Conservation (phyloP, 2,797 vertebrate species). For the Phataginus tetradactyla region DNA sequence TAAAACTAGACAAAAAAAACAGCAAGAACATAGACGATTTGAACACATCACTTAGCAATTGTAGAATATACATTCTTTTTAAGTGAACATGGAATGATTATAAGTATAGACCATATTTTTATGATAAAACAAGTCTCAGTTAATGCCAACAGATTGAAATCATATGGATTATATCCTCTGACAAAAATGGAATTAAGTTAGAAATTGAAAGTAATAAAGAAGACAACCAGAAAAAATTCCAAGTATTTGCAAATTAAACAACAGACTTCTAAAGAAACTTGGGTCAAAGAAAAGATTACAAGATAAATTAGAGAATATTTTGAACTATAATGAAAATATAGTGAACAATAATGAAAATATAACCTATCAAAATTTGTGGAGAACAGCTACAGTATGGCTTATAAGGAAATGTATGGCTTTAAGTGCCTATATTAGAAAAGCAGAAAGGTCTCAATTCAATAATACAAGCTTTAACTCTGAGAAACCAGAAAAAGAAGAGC, state of each 20-base stretch:
- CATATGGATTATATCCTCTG: neutral
- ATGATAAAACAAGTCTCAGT: slow-evolving; percentile 26
- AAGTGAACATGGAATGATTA: neutral
- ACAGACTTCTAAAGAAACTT: slow-evolving; percentile 8
- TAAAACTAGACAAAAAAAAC: slow-evolving; percentile 14
- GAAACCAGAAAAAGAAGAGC: neutral
- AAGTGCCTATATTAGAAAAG: neutral
- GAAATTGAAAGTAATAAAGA: slow-evolving; percentile 41
- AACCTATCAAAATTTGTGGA: slow-evolving; percentile 8
- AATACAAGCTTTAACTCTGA: slow-evolving; percentile 14
- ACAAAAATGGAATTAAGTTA: slow-evolving; percentile 43
- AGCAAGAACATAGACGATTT: neutral
- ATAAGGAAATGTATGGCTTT: neutral
- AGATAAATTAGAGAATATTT: slow-evolving; percentile 37
- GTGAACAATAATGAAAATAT: slow-evolving; percentile 8
- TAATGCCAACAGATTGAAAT: slow-evolving; percentile 8
- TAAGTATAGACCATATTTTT: neutral
- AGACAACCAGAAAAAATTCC: neutral
- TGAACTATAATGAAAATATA: slow-evolving; percentile 27
- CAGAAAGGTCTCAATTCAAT: slow-evolving; percentile 8
- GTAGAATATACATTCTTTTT: neutral
- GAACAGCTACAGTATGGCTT: neutral
- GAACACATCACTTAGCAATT: neutral
- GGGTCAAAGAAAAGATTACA: neutral
- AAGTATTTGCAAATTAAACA: slow-evolving; percentile 43